Conservation (phyloP, 2,888 invertebrate genomes). For the Archips xylosteana region DNA sequence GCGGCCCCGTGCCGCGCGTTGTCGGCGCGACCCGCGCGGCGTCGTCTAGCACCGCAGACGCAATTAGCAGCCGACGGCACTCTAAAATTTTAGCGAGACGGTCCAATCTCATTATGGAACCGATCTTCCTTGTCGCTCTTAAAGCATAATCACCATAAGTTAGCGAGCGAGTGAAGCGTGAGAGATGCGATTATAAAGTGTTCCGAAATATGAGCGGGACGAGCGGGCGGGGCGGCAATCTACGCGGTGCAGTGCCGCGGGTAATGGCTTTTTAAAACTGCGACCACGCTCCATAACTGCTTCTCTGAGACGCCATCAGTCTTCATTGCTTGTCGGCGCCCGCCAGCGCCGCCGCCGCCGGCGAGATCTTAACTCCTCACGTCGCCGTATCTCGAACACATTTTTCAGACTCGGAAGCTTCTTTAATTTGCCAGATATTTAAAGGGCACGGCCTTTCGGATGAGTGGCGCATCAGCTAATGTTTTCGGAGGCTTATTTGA, state of each 20-base stretch:
- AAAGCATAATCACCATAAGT: slow-evolving; percentile 85
- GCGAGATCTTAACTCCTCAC: slow-evolving; percentile 78
- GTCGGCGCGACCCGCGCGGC: slow-evolving; percentile 47
- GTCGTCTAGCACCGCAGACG: slow-evolving; percentile 66
- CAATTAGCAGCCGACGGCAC: slow-evolving; percentile 82
- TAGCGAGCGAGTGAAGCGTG: slow-evolving; percentile 82
- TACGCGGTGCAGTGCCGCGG: slow-evolving; percentile 80
- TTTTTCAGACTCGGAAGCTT: slow-evolving; percentile 61
- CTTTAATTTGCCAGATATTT: slow-evolving; percentile 60
- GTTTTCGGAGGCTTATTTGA: slow-evolving; percentile 56
- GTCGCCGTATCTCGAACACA: slow-evolving; percentile 67
- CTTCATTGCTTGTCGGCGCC: slow-evolving; percentile 86
- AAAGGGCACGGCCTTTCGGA: slow-evolving; percentile 41
- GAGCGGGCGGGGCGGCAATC: slow-evolving; percentile 69
- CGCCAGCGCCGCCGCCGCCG: slow-evolving; percentile 70
- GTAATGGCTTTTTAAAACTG: slow-evolving; percentile 86
- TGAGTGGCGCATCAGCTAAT: slow-evolving; percentile 43
- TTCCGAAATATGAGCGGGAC: slow-evolving; percentile 81
- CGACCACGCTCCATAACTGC: slow-evolving; percentile 85
- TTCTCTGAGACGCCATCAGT: slow-evolving; percentile 84
- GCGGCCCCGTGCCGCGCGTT: slow-evolving; percentile 47
- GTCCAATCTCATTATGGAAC: slow-evolving; percentile 83
- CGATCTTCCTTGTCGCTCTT: slow-evolving; percentile 84
- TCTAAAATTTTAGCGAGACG: slow-evolving; percentile 83
- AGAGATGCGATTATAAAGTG: slow-evolving; percentile 85